Evolutionary conservation across 2,797 vertebrate species (phyloP).

Genomic region (Pseudochirops cupreus): DNA sequence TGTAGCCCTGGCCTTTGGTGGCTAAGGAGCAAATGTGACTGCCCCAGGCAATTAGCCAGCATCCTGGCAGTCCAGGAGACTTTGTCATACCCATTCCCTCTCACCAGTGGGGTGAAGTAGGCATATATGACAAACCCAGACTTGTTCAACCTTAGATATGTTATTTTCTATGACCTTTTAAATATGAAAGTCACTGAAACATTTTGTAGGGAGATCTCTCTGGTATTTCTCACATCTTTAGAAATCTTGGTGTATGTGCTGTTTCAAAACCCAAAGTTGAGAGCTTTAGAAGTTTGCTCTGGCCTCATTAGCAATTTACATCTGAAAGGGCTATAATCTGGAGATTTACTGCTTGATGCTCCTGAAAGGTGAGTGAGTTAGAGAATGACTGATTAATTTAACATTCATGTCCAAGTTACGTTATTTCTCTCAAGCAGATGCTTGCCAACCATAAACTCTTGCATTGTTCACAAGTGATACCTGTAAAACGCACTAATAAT

Average conservation of each 20-base stretch:
- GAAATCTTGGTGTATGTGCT: neutral
- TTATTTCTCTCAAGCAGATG: neutral
- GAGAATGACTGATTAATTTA: slow-evolving; percentile 4
- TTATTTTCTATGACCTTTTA: neutral
- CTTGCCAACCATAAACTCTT: neutral
- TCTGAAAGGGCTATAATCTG: neutral
- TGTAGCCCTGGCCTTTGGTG: neutral
- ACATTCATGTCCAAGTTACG: neutral
- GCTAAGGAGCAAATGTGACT: slow-evolving; percentile 35
- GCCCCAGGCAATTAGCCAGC: slow-evolving; percentile 38
- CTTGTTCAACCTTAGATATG: neutral
- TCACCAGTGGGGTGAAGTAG: slow-evolving; percentile 24
- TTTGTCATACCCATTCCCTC: slow-evolving; percentile 33
- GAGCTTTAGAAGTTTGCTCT: slow-evolving; percentile 1
- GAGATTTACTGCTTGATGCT: neutral
- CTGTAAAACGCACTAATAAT: neutral
- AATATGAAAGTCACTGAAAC: neutral
- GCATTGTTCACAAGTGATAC: neutral
- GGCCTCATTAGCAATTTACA: neutral
- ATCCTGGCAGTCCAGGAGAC: slow-evolving; percentile 35
- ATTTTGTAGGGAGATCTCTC: neutral
- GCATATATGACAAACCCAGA: neutral
- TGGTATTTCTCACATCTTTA: neutral
- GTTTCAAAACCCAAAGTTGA: neutral
- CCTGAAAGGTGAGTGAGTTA: neutral